phyloP scores from a whole-genome alignment of 2,113 vertebrate genomes.

The Leptobrachium ailaonicum region DNA sequence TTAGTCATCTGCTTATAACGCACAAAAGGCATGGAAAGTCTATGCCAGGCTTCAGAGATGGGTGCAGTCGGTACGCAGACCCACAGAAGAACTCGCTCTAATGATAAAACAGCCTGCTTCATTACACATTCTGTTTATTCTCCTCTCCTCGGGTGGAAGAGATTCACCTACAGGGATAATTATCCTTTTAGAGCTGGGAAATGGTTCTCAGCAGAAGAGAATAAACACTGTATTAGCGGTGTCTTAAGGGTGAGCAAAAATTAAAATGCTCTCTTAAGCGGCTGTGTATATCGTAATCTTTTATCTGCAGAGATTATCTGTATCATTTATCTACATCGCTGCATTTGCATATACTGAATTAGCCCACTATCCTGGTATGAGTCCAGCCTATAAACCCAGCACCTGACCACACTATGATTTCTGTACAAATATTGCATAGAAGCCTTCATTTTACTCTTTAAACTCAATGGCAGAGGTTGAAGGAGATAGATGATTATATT shows the following conservation, averaged over 20 bases:
- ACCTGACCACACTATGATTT: neutral
- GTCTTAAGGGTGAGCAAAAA: constrained; percentile 48
- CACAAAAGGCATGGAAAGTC: no score
- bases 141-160: constrained; percentile 49
- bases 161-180: constrained; percentile 54
- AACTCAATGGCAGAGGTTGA: no score
- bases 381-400: constrained; percentile 13
- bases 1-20: no score
- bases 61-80: constrained; percentile 32
- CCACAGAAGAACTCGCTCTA: constrained; percentile 34
- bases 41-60: constrained; percentile 17
- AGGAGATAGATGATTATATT: no score
- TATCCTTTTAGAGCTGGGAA: constrained; percentile 51
- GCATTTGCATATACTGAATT: constrained; percentile 33
- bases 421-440: neutral
- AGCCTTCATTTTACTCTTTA: no score
- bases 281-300: constrained; percentile 45
- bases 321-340: constrained; percentile 48
- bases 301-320: constrained; percentile 48
- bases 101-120: constrained; percentile 39
- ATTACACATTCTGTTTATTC: constrained; percentile 42
- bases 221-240: constrained; percentile 49
- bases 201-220: constrained; percentile 51
- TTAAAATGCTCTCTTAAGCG: constrained; percentile 42
- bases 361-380: constrained; percentile 11